phyloP scores from a whole-genome alignment of 53 echinoderm and acorn worm genomes.

The Patiria pectinifera region DNA sequence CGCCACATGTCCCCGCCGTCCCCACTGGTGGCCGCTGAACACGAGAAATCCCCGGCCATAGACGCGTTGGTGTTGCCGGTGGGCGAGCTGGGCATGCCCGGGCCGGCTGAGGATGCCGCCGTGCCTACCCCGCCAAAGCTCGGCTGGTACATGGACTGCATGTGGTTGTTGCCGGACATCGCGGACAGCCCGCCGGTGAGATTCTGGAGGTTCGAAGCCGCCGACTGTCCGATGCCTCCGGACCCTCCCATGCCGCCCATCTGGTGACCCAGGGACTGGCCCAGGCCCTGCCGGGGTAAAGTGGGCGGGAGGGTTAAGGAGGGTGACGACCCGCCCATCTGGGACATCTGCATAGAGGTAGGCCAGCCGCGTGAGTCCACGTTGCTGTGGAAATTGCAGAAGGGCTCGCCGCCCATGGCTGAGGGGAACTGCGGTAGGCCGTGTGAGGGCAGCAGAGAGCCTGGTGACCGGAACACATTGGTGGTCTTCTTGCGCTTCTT shows the following conservation, averaged over 20 bases:
- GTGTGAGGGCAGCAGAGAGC: slow-evolving; percentile 94
- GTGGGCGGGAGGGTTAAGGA: slow-evolving; percentile 75
- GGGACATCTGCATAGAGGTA: slow-evolving; percentile 83
- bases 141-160: slow-evolving; percentile 97
- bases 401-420: slow-evolving; percentile 90
- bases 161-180: slow-evolving; percentile 81
- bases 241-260: slow-evolving; percentile 68
- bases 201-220: slow-evolving; percentile 69
- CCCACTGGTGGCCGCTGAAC: slow-evolving; percentile 68
- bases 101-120: slow-evolving; percentile 72
- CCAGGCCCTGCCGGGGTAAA: slow-evolving; percentile 80
- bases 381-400: slow-evolving; percentile 95
- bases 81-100: slow-evolving; percentile 86
- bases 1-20: slow-evolving; percentile 91
- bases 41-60: slow-evolving; percentile 82
- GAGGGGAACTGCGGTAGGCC: slow-evolving; percentile 98
- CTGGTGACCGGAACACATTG: slow-evolving; percentile 98
- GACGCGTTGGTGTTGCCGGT: slow-evolving; percentile 79
- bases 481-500: slow-evolving; percentile 99
- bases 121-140: slow-evolving; percentile 85
- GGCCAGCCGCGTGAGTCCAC: slow-evolving; percentile 88
- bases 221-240: slow-evolving; percentile 68
- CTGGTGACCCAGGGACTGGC: slow-evolving; percentile 70
- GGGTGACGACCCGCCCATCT: slow-evolving; percentile 81
- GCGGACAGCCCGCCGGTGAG: slow-evolving; percentile 72